Conservation (phyloP, 2,797 vertebrate species). For the Neopelma chrysocephalum region DNA sequence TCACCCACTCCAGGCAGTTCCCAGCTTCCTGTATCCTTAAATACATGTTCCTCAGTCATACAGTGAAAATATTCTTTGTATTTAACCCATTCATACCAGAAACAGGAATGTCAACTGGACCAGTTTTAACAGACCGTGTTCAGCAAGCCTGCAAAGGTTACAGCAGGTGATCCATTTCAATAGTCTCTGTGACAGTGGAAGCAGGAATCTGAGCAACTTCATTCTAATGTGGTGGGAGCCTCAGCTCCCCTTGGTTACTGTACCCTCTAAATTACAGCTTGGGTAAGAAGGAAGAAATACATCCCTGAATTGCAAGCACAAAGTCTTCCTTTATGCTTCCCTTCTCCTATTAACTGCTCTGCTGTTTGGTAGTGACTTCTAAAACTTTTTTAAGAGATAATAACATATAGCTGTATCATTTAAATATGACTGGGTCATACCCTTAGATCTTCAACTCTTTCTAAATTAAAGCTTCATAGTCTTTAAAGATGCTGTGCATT, state of each 20-base stretch:
- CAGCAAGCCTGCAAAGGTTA: neutral
- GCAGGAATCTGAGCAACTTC: neutral
- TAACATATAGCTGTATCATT: neutral
- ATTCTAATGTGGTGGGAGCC: neutral
- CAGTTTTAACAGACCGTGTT: neutral
- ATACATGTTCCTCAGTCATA: neutral
- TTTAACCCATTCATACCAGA: neutral
- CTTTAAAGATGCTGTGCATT: neutral
- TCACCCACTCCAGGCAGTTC: neutral
- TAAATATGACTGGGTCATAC: neutral
- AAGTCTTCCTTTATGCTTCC: neutral
- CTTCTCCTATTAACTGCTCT: neutral
- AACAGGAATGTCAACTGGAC: neutral
- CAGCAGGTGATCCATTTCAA: neutral
- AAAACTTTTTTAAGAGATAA: neutral
- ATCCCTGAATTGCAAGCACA: neutral
- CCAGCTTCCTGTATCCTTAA: neutral
- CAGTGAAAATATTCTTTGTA: neutral
- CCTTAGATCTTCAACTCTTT: neutral
- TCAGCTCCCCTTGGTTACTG: neutral
- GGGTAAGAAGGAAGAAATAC: neutral
- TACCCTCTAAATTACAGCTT: neutral
- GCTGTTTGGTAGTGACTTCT: neutral
- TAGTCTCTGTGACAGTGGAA: neutral
- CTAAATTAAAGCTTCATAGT: neutral